Evolutionary conservation across 2,113 vertebrate species (phyloP).

Genomic region (Dipodomys merriami): DNA sequence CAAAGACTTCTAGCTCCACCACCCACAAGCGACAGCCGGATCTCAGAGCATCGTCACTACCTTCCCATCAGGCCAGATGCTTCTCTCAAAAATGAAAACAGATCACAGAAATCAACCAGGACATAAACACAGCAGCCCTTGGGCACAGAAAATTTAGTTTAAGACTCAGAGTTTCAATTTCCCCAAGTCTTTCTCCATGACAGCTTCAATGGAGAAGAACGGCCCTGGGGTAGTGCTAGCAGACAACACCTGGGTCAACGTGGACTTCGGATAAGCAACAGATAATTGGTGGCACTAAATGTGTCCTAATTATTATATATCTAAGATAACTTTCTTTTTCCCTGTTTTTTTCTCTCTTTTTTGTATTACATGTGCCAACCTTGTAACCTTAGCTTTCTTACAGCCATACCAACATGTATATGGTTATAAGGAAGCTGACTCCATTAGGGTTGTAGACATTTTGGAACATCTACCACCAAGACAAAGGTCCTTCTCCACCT

Average conservation of each 20-base stretch:
- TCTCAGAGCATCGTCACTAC: neutral
- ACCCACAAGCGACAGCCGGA: neutral
- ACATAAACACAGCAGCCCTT: neutral
- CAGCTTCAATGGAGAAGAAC: neutral
- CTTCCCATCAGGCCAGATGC: neutral
- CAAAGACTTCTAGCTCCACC: neutral
- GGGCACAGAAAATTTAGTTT: neutral
- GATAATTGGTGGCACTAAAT: neutral
- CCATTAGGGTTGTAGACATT: neutral
- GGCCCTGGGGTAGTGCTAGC: neutral
- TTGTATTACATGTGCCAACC: neutral
- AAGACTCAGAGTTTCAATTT: conserved; percentile 33
- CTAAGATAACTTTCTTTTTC: neutral
- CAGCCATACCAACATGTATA: neutral
- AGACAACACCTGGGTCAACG: neutral
- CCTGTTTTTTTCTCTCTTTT: neutral
- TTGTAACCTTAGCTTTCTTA: neutral
- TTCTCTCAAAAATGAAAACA: neutral
- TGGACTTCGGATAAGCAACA: conserved; percentile 18
- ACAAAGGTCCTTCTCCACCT: neutral
- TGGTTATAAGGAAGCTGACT: neutral
- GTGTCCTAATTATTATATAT: neutral
- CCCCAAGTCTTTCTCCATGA: neutral
- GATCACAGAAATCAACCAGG: neutral
- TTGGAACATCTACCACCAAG: neutral